Conservation (phyloP, 2,888 invertebrate genomes). For the Apamea sordens region DNA sequence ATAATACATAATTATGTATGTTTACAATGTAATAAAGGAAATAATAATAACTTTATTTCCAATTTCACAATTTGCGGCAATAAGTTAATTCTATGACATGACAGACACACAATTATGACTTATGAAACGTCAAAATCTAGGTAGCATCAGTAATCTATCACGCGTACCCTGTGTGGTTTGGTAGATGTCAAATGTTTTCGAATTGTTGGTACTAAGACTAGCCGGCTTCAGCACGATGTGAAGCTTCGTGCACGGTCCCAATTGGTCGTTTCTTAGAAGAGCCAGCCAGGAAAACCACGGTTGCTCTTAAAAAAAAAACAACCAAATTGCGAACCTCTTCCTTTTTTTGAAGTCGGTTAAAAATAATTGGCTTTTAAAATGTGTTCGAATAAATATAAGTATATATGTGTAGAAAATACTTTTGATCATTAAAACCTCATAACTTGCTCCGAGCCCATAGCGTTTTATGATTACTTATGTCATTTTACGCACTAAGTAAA, state of each 20-base stretch:
- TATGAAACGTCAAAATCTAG: too few species aligned
- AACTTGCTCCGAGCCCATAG: neutral
- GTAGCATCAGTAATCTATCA: neutral
- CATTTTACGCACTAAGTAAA: conserved; percentile 7
- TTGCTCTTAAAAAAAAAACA: neutral
- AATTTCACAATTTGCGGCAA: too few species aligned
- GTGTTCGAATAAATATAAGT: neutral
- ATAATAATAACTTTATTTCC: too few species aligned
- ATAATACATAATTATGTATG: too few species aligned
- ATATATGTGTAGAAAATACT: neutral
- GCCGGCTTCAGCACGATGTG: neutral
- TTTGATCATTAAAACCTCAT: neutral
- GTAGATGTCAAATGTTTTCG: neutral
- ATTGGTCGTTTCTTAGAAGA: neutral
- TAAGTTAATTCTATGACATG: too few species aligned
- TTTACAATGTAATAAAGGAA: too few species aligned
- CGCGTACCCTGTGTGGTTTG: neutral
- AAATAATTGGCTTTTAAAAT: neutral
- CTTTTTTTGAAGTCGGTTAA: neutral
- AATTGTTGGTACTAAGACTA: neutral
- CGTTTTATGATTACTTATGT: conserved; percentile 8
- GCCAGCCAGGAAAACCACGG: neutral
- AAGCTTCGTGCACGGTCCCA: neutral
- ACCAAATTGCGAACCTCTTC: too few species aligned
- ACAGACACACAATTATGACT: too few species aligned